Base-by-base conservation (phyloP, 2,797 vertebrate genomes). In the Onychomys torridus region DNA sequence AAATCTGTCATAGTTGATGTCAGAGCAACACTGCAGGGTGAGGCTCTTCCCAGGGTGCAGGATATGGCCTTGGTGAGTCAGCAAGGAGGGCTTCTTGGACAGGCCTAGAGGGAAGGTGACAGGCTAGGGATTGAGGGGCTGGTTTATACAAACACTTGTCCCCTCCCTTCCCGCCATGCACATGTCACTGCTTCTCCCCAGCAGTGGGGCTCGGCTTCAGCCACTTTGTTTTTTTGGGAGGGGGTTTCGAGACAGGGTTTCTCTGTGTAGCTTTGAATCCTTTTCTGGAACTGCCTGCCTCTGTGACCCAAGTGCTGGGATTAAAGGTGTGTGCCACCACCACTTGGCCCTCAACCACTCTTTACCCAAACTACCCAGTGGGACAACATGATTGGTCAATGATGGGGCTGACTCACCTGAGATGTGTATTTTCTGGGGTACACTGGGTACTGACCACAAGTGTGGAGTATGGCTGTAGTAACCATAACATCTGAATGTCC, bases 61-160 rank as follows among this genome's bases (percentile, higher is more conserved):
- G 73, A 65, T 49, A 16, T 25, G 29, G n/a, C 59, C 65, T 32
- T 43, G 34, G 0, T 1, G 69, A 63, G 37, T 23, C 17, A 32
- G 46, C 6, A 94, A 78, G 37, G 59, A 77, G 1, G 87, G 87
- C n/a, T 65, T 81, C 65, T 12, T 75, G 40, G 85, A 52, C 16
- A 25, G 13, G 0, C 59, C 88, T 90, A 17, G 23, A 67, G 14
- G 57, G 59, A 78, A 37, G 23, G 25, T 27, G 14, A n/a, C n/a
- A n/a, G n/a, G 57, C 13, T 3, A 5, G 2, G 2, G 9, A 21
- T 12, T 17, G 8, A 16, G 16, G 5, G 9, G 10, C 5, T 73
- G 32, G 5, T 1, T 67, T 29, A 12, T 55, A 29, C 5, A 49
- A 12, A 1, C 0, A 21, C 29, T 21, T 43, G 2, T 17, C 5